These are phyloP conservation scores for Asarcornis scutulata DNA, from an alignment of 2,113 vertebrate species.

Conservation along the genomic window DNA sequence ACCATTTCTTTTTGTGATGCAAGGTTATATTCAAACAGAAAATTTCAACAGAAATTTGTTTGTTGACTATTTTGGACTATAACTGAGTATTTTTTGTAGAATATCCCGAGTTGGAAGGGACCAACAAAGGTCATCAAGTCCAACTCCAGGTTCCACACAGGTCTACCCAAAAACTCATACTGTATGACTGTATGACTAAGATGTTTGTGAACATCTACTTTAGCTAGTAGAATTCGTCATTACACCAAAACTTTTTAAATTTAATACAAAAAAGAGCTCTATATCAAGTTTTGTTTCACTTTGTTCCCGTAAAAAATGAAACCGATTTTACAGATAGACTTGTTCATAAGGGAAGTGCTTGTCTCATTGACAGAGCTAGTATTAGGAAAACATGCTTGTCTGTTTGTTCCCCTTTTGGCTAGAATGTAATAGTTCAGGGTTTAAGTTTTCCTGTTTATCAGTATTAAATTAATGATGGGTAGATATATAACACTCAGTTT, in stretches of 20 bases:
- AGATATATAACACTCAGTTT: neutral
- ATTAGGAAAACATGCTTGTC: neutral
- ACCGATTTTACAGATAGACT: neutral
- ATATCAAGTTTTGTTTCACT: neutral
- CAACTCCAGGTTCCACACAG: too few relatives aligned
- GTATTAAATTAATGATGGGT: neutral
- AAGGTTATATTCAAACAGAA: too few relatives aligned
- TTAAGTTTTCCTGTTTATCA: neutral
- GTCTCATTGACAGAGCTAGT: neutral
- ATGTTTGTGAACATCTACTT: neutral
- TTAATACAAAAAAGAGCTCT: neutral
- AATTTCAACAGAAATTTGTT: too few relatives aligned
- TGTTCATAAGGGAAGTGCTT: constrained; percentile 4
- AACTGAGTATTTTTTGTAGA: too few relatives aligned
- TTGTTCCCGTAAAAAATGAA: neutral
- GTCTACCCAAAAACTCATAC: too few relatives aligned
- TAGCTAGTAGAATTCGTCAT: neutral
- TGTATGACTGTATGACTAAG: neutral
- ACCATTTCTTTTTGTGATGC: neutral
- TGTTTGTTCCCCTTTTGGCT: neutral
- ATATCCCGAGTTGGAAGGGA: too few relatives aligned
- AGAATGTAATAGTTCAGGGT: neutral
- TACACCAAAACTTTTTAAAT: neutral
- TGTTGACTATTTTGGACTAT: too few relatives aligned
- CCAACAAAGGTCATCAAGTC: too few relatives aligned